A percentile compares a stretch with the other conserved stretches of the same genome.
Conservation (phyloP, 2,888 invertebrate species). For the Cryptophagus acutangulus region DNA sequence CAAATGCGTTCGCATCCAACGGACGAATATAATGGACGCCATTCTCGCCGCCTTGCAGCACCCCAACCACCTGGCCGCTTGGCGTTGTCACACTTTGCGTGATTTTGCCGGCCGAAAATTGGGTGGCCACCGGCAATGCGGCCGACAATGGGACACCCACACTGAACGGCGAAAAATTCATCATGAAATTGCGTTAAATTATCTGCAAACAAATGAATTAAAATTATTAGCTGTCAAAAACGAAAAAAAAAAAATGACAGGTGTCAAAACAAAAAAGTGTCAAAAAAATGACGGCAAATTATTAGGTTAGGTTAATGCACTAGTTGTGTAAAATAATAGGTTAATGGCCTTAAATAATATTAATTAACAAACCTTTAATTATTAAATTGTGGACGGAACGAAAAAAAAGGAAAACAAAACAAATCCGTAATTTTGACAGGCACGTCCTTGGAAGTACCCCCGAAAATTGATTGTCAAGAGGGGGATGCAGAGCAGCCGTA, state of each 20-base stretch:
- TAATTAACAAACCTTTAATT: neutral
- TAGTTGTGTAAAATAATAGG: no score
- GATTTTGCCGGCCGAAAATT: slow-evolving; percentile 62
- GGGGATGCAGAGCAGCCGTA: slow-evolving; percentile 13
- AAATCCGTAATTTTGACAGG: slow-evolving; percentile 35
- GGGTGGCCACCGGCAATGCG: slow-evolving; percentile 57
- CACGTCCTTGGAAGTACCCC: slow-evolving; percentile 45
- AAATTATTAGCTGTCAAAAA: no score
- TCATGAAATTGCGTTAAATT: no score
- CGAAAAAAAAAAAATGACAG: no score
- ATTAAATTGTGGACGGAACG: neutral
- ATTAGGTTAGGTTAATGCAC: slow-evolving; percentile 8
- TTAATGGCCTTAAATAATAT: no score
- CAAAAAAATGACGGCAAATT: slow-evolving; percentile 16
- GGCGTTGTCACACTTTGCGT: slow-evolving; percentile 65
- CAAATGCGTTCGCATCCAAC: slow-evolving; percentile 53
- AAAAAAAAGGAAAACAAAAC: slow-evolving; percentile 12
- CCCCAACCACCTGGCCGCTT: slow-evolving; percentile 66
- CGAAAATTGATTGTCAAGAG: slow-evolving; percentile 25
- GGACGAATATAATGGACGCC: slow-evolving; percentile 71
- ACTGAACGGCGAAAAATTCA: slow-evolving; percentile 75
- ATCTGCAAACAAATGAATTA: slow-evolving; percentile 10
- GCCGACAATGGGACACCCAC: slow-evolving; percentile 57
- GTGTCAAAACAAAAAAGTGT: slow-evolving; percentile 9
- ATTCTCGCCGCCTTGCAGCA: slow-evolving; percentile 65